Percentiles rank a stretch among this genome's conserved stretches.
phyloP scores from a whole-genome alignment of 2,888 invertebrate genomes.

The Elmis aenea region DNA sequence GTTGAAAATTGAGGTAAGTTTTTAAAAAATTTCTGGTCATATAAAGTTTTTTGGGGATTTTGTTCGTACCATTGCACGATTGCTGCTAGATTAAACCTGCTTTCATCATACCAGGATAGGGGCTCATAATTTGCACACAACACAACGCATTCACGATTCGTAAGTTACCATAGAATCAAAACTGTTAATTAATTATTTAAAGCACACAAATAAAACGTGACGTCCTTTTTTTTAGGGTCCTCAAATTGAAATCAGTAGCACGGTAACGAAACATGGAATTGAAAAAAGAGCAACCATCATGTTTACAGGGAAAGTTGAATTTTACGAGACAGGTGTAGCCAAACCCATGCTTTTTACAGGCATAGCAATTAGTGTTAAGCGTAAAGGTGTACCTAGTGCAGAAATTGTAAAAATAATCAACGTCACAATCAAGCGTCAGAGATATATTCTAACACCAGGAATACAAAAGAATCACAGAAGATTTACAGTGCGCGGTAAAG shows the following conservation, averaged over 20 bases:
- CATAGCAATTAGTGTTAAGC: slow-evolving; percentile 52
- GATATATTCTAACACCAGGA: slow-evolving; percentile 60
- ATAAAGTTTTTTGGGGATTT: slow-evolving; percentile 8
- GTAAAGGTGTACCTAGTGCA: slow-evolving; percentile 50
- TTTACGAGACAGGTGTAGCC: slow-evolving; percentile 60
- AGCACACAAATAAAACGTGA: no score
- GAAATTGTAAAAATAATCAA: slow-evolving; percentile 53
- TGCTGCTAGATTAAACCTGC: slow-evolving; percentile 12
- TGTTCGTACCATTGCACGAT: slow-evolving; percentile 5
- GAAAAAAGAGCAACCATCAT: slow-evolving; percentile 60
- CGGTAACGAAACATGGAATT: slow-evolving; percentile 43
- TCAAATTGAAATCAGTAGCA: slow-evolving; percentile 49
- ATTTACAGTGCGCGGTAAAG: slow-evolving; percentile 57
- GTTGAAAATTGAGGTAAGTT: slow-evolving; percentile 58
- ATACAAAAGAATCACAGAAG: slow-evolving; percentile 59
- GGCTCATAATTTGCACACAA: slow-evolving; percentile 1
- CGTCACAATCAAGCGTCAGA: slow-evolving; percentile 51
- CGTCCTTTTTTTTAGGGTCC: slow-evolving; percentile 49
- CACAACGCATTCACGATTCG: neutral
- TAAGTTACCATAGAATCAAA: no score
- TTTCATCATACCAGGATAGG: slow-evolving; percentile 2
- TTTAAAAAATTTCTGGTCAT: no score
- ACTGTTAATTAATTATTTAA: no score
- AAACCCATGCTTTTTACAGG: slow-evolving; percentile 58
- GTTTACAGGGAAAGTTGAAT: slow-evolving; percentile 63